Evolutionary conservation across 2,113 vertebrate genomes (phyloP), one percentile per base, ranked within the genome.

Genomic region (Odontophorus gujanensis): DNA sequence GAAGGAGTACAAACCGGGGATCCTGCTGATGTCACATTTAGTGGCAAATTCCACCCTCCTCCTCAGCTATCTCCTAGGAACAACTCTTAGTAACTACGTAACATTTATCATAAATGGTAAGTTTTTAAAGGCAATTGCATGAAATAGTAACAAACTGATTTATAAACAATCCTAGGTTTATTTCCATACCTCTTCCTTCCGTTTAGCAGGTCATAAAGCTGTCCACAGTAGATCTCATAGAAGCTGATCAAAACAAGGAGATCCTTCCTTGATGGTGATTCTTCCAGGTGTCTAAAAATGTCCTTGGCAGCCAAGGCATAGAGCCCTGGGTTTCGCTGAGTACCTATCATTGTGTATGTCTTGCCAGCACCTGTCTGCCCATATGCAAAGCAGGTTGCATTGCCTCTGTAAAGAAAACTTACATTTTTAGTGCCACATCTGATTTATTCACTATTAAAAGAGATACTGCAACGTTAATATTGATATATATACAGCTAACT

Each of bases 211-310:
- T 99, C 98, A 87, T 99, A 99, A 72, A 99, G 98, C 90, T 99
- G 99, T 83, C 99, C 98, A 47, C 99, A 99, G 97, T 99, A 99
- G 91, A 99, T 99, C 96, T 99, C 99, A 94, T 99, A 99, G 95
- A 99, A 99, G 89, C 99, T 99, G 97, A 99, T 98, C 92, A 98
- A 98, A 88, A 99, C 98, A 68, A 92, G 93, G 55, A 96, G 96
- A 28, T 96, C 95, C 57, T 81, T 97, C 74, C 78, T 93, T 79
- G 94, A 79, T 30, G 96, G 96, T 57, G 97, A 88, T 5, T 93
- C 55, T 91, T 98, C 97, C 50, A 99, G 96, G 65, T 98, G 97
- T 62, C 94, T 89, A 84, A 99, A 99, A 96, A 99, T 98, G 96
- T 99, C 99, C 93, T 75, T 97, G 43, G 97, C 98, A 78, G 99